These are phyloP conservation scores for Lasioglossum figueresi DNA, from an alignment of 2,888 invertebrate species.

Conservation along the genomic window DNA sequence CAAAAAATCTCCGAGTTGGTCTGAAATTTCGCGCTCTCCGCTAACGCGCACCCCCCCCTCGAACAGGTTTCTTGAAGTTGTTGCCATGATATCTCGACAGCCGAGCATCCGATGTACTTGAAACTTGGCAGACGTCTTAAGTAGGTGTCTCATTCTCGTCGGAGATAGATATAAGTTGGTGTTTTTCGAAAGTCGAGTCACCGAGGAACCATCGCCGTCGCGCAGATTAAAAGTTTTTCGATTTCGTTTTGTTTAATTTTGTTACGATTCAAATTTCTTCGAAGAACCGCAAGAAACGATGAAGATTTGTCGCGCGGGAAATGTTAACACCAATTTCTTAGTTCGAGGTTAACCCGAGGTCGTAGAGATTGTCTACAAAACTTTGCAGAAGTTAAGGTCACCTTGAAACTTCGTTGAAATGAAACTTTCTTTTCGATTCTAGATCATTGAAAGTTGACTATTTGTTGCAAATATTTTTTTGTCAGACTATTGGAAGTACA, in stretches of 20 bases:
- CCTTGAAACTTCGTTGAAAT: neutral
- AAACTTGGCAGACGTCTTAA: slow-evolving; percentile 12
- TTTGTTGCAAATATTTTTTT: no score
- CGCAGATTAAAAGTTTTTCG: neutral
- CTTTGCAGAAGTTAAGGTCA: neutral
- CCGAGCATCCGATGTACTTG: slow-evolving; percentile 3
- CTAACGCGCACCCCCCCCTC: neutral
- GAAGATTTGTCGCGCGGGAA: neutral
- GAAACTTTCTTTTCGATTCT: neutral
- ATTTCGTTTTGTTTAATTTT: neutral
- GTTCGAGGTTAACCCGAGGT: neutral
- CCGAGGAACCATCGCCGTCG: neutral
- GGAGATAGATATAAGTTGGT: neutral
- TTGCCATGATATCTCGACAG: neutral
- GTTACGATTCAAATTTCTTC: neutral
- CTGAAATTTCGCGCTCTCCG: neutral
- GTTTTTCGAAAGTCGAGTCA: neutral
- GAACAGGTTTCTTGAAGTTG: neutral
- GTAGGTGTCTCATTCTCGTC: neutral
- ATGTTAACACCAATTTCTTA: neutral
- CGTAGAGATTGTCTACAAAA: neutral
- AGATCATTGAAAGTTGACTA: no score
- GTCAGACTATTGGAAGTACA: neutral
- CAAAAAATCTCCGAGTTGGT: neutral
- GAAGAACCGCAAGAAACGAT: neutral